A percentile compares a stretch with the other conserved stretches of the same genome.
Conservation (phyloP, 2,797 vertebrate genomes). For the Enteromius fasciolatus region DNA sequence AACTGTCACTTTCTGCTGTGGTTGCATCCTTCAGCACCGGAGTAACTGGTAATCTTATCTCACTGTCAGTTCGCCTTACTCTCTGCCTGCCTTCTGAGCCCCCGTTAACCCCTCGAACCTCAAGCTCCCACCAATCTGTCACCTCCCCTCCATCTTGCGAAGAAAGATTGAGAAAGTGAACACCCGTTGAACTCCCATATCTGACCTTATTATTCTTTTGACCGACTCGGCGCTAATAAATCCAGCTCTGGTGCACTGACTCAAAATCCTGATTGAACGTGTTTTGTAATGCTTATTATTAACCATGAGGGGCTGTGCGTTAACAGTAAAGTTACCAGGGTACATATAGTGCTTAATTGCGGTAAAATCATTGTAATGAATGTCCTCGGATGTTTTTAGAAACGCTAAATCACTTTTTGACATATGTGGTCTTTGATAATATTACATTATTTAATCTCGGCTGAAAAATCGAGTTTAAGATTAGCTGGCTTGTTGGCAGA, state of each 20-base stretch:
- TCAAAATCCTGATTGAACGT: not conserved
- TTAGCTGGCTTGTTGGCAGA: not conserved
- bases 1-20: slow-evolving; percentile 66
- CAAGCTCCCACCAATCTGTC: slow-evolving; percentile 8
- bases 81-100: slow-evolving; percentile 52
- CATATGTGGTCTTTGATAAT: too few relatives aligned
- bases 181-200: not conserved
- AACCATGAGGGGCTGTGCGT: too few relatives aligned
- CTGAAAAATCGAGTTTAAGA: too few relatives aligned
- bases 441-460: not conserved
- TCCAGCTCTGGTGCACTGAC: not conserved
- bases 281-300: too few relatives aligned
- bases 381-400: not conserved
- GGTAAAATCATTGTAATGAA: too few relatives aligned
- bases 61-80: slow-evolving; percentile 69
- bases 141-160: slow-evolving; percentile 1
- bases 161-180: slow-evolving; percentile 20
- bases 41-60: slow-evolving; percentile 74
- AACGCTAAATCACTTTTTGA: not conserved
- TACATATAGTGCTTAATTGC: too few relatives aligned
- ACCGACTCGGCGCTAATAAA: slow-evolving; percentile 1
- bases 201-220: slow-evolving; percentile 23
- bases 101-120: slow-evolving; percentile 58
- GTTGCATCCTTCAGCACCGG: slow-evolving; percentile 66
- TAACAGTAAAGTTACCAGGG: too few relatives aligned